Base-by-base conservation (phyloP, 1,140 invertebrate genomes). In the Drosophila funebris region DNA sequence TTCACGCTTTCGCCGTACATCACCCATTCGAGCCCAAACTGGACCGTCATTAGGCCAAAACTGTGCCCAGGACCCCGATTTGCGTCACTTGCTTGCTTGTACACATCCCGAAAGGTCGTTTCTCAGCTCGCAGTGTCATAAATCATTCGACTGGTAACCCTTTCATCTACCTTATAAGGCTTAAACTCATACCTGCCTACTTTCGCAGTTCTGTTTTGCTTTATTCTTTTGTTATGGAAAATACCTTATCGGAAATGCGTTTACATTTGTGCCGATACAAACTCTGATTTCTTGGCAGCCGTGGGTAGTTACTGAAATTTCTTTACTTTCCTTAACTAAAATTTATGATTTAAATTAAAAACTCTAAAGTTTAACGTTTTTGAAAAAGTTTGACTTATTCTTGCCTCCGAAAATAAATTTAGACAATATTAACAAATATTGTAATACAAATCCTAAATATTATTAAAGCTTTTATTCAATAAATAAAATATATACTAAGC, bases 1-100 rank as follows among this genome's bases (percentile, higher is more conserved):
- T 82, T 87, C 82, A 87, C 82, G 82, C 82, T 88, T 88, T 88
- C 83, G 43, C 76, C 64, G 64, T 27, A 50, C 29, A 46, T 41
- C 31, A 18, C 43, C 33, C 18, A 9, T 44, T 43, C 36, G 11
- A 16, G 8, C 33, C 33, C 22, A 24, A 50, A 37, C 44, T n/a
- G 60, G 44, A 52, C 73, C 58, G 48, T 43, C 54, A 67, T 76
- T 73, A 69, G 56, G 41, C 62, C 53, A n/a, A 58, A 61, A 64
- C 66, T 57, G 43, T 61, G 41, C 61, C 52, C 31, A 46, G 37
- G 71, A 50, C 39, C 73, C 43, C 20, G 39, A 71, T 83, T 88
- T 88, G 58, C 83, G 69, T 88, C 84, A 88, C 43, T 64, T 37
- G 58, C 39, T 67, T 52, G 43, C 52, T 27, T 36, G 48, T 52